phyloP scores from a whole-genome alignment of 2,888 invertebrate species.

The Andrena dorsata region DNA sequence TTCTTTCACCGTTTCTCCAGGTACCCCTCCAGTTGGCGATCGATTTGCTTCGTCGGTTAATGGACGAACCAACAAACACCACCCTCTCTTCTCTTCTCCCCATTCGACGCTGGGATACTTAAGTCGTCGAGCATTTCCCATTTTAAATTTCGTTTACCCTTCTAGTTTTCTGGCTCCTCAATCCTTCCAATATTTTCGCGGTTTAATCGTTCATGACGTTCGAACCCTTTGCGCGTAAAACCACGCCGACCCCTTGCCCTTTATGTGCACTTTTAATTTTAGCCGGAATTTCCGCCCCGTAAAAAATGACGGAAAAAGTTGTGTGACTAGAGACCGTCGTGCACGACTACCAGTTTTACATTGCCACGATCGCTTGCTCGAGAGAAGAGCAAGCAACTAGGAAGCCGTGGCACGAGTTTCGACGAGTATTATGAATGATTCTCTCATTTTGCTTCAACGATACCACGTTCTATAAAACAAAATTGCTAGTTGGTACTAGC shows the following conservation, averaged over 20 bases:
- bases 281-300: background rate
- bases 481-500: background rate
- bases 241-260: background rate
- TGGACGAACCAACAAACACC: conserved; percentile 23
- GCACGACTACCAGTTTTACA: background rate
- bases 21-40: conserved; percentile 6
- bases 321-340: background rate
- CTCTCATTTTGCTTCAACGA: background rate
- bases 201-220: conserved; percentile 27
- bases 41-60: conserved; percentile 32
- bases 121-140: conserved; percentile 22
- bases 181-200: conserved; percentile 17
- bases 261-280: background rate
- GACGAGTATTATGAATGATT: background rate
- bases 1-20: background rate
- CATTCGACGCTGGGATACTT: conserved; percentile 10
- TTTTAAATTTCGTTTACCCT: conserved; percentile 38
- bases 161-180: conserved; percentile 25
- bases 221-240: background rate
- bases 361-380: background rate
- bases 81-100: background rate
- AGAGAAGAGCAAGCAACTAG: background rate
- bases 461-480: background rate
- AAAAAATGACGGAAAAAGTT: background rate
- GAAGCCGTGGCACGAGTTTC: background rate